Base-by-base conservation (phyloP, 2,888 invertebrate genomes). In the Agonopterix alstromeriana region DNA sequence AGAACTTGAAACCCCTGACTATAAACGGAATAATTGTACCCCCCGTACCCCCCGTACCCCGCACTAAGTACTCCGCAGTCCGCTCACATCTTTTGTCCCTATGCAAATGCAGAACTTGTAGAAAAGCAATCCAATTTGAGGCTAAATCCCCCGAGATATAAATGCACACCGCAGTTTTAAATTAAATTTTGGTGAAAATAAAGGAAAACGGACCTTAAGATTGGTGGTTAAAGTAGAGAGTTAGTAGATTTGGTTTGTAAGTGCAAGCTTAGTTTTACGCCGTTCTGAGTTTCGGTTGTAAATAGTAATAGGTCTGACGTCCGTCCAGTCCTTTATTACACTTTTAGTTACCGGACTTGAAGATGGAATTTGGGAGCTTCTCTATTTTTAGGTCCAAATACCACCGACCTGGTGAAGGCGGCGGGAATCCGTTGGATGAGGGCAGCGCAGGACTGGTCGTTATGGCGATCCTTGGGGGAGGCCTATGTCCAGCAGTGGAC, bases 21-120 rank as follows among this genome's bases (percentile, higher is more conserved):
- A 27, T 27, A 27, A 27, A 27, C 27, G 27, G 27, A 27, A 27
- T 1, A 27, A 27, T 27, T 27, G 27, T 7, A 5, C 5, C 27
- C 27, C 27, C 7, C 27, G 5, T 7, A 27, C 27, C 27, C 27
- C 27, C 7, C 7, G 27, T 27, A 27, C 27, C 27, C 27, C 27
- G 42, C 36, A 10, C 41, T 27, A 27, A 27, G 27, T 27, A 27
- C 27, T 27, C 27, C 27, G 5, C 27, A 27, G 27, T 27, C 42
- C 42, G 40, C 17, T 42, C 17, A 43, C 41, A 11, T 10, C 42
- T n/a, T 65, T 65, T 77, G 77, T 80, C 66, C 68, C 63, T 65
- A 83, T 84, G 82, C 79, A 82, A 83, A 85, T 85, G 75, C 70
- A 65, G 65, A 73, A 78, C 77, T 79, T 75, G 81, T 77, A 74